Percentiles rank a stretch among this genome's conserved stretches.
Conservation (phyloP, 2,888 invertebrate species). For the Myopa testacea region DNA sequence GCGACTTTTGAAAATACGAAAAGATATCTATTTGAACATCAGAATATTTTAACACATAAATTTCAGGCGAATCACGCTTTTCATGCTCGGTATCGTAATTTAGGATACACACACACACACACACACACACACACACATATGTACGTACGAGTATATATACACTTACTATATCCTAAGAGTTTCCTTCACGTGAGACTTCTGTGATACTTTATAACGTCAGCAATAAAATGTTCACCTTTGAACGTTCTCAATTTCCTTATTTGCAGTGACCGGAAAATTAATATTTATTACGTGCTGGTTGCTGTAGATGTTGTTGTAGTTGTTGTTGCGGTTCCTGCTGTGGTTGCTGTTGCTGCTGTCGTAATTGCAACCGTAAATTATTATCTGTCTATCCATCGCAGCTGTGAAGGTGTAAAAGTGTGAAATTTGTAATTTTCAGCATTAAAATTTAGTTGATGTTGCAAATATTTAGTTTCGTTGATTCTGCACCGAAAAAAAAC, state of each 20-base stretch:
- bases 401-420: slow-evolving; percentile 16
- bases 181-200: slow-evolving; percentile 32
- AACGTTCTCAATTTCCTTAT: slow-evolving; percentile 57
- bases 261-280: slow-evolving; percentile 66
- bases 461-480: background rate
- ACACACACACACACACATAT: slow-evolving; percentile 40
- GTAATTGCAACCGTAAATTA: slow-evolving; percentile 18
- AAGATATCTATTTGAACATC: slow-evolving; percentile 26
- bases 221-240: slow-evolving; percentile 24
- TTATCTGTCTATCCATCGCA: slow-evolving; percentile 19
- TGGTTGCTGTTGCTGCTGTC: slow-evolving; percentile 19
- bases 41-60: slow-evolving; percentile 47
- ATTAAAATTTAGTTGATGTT: slow-evolving; percentile 21
- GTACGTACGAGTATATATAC: slow-evolving; percentile 35
- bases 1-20: background rate
- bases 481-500: background rate
- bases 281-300: slow-evolving; percentile 49
- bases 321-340: slow-evolving; percentile 27
- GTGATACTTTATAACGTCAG: slow-evolving; percentile 20
- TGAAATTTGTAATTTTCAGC: slow-evolving; percentile 29
- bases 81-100: slow-evolving; percentile 51
- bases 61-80: slow-evolving; percentile 51
- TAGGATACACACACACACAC: slow-evolving; percentile 49
- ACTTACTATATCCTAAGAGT: background rate
- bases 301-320: slow-evolving; percentile 27